Percentiles rank a stretch among this genome's conserved stretches.
Evolutionary conservation across 2,113 vertebrate genomes (phyloP).

Genomic region (Aramus guarauna): DNA sequence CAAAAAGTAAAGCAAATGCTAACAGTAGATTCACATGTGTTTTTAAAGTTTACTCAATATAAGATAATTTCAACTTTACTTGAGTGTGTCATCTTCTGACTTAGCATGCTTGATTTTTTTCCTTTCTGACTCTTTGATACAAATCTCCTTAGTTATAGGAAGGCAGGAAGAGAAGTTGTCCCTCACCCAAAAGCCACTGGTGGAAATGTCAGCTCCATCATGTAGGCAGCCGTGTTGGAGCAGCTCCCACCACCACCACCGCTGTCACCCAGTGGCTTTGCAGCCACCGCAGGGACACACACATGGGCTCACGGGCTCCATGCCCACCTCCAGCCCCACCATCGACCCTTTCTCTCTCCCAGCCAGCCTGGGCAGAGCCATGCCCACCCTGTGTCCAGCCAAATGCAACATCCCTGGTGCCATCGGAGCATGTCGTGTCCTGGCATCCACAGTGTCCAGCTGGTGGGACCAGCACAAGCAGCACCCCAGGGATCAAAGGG

Average conservation of each 20-base stretch:
- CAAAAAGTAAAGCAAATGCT: neutral
- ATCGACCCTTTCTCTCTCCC: neutral
- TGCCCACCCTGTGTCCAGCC: neutral
- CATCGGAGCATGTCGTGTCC: neutral
- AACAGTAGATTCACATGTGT: neutral
- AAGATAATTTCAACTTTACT: neutral
- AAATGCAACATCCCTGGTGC: neutral
- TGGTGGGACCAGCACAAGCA: neutral
- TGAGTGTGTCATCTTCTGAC: neutral
- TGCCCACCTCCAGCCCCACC: neutral
- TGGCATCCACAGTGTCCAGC: neutral
- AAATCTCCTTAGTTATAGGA: neutral
- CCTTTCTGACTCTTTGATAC: neutral
- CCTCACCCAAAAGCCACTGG: no score
- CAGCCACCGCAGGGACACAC: fast-evolving
- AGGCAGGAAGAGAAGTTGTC: neutral
- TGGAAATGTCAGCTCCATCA: neutral
- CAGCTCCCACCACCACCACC: fast-evolving
- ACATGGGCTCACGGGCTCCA: neutral
- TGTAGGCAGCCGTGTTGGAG: fast-evolving
- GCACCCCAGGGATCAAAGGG: fast-evolving
- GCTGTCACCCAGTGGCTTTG: fast-evolving
- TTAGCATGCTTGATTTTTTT: neutral
- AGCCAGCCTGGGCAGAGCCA: neutral
- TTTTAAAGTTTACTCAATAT: neutral